Evolutionary conservation across 1,140 invertebrate genomes (phyloP).

Genomic region (Muscidifurax raptorellus): DNA sequence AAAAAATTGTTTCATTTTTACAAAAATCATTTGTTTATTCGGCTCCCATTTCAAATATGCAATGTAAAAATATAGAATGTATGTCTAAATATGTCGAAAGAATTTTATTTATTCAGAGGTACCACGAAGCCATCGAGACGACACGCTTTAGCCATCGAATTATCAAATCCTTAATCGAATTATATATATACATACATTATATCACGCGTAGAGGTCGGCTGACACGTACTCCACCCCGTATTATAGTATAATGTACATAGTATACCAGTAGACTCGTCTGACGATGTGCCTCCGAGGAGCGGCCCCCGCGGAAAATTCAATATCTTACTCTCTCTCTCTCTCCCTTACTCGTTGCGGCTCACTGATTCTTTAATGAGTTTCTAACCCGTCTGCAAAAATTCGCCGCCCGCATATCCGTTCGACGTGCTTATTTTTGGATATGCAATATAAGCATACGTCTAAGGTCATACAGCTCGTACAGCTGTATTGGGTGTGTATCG

Average conservation of each 20-base stretch:
- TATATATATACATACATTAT: no score
- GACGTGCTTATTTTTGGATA: no score
- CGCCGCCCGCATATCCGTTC: background rate
- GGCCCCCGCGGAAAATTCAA: constrained; percentile 37
- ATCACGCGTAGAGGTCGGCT: background rate
- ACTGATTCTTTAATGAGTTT: background rate
- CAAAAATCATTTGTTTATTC: no score
- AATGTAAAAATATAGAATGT: no score
- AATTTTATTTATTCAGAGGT: background rate
- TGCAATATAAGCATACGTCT: no score
- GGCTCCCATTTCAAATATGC: no score
- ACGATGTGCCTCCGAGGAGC: background rate
- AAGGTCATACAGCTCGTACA: no score
- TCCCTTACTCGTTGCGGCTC: background rate
- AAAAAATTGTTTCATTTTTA: no score
- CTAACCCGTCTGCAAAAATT: background rate
- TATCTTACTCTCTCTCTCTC: constrained; percentile 7
- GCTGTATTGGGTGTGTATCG: no score
- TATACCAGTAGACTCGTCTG: constrained; percentile 3
- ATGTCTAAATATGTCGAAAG: no score
- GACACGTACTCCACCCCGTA: constrained; percentile 25
- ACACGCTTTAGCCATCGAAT: background rate
- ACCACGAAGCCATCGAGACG: background rate
- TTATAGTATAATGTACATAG: no score
- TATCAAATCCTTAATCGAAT: background rate